Evolutionary conservation across 1,140 invertebrate genomes (phyloP).

Genomic region (Frieseomelitta varia): DNA sequence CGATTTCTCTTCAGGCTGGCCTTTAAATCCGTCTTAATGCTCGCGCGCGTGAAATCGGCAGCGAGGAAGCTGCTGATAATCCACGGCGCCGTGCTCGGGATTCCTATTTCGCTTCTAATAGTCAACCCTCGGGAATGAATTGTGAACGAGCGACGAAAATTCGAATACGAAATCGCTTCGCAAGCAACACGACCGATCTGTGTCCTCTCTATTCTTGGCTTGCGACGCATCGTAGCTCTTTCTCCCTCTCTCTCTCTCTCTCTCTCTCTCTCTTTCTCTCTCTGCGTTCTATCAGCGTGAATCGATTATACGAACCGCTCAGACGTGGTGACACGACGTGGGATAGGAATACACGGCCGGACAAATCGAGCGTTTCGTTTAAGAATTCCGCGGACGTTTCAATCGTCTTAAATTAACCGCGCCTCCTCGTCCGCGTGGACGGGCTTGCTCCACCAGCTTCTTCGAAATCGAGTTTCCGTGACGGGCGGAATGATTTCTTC

Average conservation of each 20-base stretch:
- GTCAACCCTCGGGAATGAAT: neutral
- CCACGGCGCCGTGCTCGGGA: neutral
- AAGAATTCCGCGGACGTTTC: constrained; percentile 48
- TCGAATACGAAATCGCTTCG: constrained; percentile 27
- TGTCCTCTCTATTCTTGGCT: constrained; percentile 26
- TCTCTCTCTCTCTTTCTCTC: too few relatives aligned
- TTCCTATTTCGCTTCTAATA: constrained; percentile 19
- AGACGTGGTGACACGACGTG: constrained; percentile 1
- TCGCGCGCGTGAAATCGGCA: neutral
- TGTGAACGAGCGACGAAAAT: constrained; percentile 23
- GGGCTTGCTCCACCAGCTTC: neutral
- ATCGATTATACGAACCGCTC: constrained; percentile 25
- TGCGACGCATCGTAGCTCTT: neutral
- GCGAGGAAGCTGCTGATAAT: constrained; percentile 5
- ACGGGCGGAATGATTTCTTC: too few relatives aligned
- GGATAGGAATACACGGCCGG: constrained; percentile 12
- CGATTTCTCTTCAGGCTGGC: too few relatives aligned
- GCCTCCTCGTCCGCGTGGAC: constrained; percentile 1
- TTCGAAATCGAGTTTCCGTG: neutral
- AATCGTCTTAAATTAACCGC: constrained; percentile 61
- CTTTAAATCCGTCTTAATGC: constrained; percentile 3
- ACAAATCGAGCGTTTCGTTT: constrained; percentile 45
- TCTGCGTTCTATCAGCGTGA: constrained; percentile 1
- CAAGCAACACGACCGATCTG: constrained; percentile 12
- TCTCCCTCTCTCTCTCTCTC: too few relatives aligned